Evolutionary conservation across 2,113 vertebrate genomes (phyloP).

Genomic region (Dascyllus trimaculatus): DNA sequence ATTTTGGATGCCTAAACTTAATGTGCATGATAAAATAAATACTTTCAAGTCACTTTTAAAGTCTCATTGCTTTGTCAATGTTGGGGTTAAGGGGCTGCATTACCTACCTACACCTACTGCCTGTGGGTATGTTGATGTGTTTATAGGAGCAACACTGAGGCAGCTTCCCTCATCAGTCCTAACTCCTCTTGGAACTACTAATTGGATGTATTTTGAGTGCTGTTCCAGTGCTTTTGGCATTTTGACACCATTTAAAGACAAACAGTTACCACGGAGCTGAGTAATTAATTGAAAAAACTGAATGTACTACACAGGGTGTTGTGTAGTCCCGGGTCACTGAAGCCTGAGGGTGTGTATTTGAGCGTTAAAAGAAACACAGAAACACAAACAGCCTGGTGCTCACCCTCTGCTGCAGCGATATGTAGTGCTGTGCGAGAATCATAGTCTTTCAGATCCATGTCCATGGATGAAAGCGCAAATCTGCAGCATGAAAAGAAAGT

Average conservation of each 20-base stretch:
- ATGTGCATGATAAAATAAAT: too few species aligned
- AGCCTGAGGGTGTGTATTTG: neutral
- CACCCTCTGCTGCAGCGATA: conserved; percentile 90
- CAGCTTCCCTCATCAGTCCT: neutral
- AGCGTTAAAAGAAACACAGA: neutral
- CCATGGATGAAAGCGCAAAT: conserved; percentile 90
- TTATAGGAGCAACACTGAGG: too few species aligned
- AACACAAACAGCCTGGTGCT: conserved; percentile 9
- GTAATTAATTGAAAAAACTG: neutral
- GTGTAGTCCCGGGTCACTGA: too few species aligned
- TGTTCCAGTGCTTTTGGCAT: neutral
- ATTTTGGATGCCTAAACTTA: too few species aligned
- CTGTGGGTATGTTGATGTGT: too few species aligned
- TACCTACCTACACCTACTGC: too few species aligned
- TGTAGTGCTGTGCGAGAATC: conserved; percentile 90
- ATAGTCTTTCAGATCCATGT: conserved; percentile 91
- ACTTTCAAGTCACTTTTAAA: too few species aligned
- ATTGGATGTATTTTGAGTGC: neutral
- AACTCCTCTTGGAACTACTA: neutral
- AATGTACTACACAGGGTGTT: too few species aligned
- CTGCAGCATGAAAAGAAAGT: conserved; percentile 68
- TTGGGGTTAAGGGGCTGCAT: too few species aligned
- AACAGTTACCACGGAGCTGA: neutral
- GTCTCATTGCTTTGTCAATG: too few species aligned
- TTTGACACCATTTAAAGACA: neutral